Evolutionary conservation across 2,888 invertebrate species (phyloP), one percentile per base, ranked within the genome.

Genomic region (Oxyteleia sp.): DNA sequence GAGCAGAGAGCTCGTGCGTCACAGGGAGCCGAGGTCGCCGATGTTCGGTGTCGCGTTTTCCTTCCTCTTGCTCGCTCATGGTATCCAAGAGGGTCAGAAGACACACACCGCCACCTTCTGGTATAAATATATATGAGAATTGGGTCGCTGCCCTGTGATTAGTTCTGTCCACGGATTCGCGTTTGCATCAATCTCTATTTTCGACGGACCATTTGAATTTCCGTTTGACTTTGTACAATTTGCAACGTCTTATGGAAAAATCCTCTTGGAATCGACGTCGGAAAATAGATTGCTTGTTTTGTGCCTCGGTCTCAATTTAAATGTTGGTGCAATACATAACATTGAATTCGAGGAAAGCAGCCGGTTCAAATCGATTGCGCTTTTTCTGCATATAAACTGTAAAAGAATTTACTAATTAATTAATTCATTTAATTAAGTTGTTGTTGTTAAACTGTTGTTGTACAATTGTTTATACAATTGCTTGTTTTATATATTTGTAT

Each of bases 41-140:
- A 32, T 69, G 69, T 68, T 53, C 45, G 72, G 57, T 38, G 59
- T 29, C 47, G 61, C 74, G 61, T 74, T 78, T 81, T 81, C 68
- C 72, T 59, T 63, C 71, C 69, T 63, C 64, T 66, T 32, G 26
- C 66, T 82, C 61, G 23, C 63, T 72, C 29, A 38, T 49, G 47
- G 71, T 84, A 75, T 49, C 35, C 74, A 87, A 89, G 88, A 88
- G 88, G 88, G 87, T 84, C 85, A 86, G 87, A 76, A 66, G 76
- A 78, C 78, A 45, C 68, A 76, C 55, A 63, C 69, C 59, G 61
- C 69, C 87, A 87, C 88, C 88, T 88, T 88, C 87, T 85, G 90
- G 87, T 91, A 91, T 91, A 91, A 91, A 91, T 91, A 91, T 87
- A 90, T 88, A 88, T 87, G 88, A 88, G 89, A 91, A 90, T 81